Base-by-base conservation (phyloP, 2,797 vertebrate species). In the Smutsia gigantea region DNA sequence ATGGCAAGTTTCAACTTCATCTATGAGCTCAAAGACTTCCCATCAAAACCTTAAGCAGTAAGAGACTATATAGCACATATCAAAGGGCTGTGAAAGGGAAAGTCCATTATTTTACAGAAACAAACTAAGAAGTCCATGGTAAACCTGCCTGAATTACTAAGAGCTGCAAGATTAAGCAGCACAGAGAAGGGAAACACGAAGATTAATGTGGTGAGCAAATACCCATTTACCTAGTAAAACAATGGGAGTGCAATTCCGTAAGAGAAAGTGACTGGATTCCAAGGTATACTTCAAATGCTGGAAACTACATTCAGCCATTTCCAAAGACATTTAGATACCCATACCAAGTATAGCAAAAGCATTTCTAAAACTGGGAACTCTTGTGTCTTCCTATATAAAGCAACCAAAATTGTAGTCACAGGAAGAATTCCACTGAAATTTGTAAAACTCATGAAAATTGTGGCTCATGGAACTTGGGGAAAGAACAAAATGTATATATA, bases 161-260 rank as follows among this genome's bases (percentile, higher is more conserved):
- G 21, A 87, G 14, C 23, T 95, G 29, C 66, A 96, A 97, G 87
- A 93, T 75, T 49, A 94, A 93, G 64, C 53, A 96, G 37, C 34
- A 89, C 4, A 49, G 42, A 64, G 10, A 29, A 11, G 2, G 8
- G 5, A 75, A 71, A 71, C 31, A 57, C 34, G 77, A 93, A 61
- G 34, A 90, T n/a, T 55, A 82, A 66, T 46, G 12, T 82, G 25
- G 9, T 74, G 83, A 88, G 72, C 68, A 92, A 83, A 93, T n/a
- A 83, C 19, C 55, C 19, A 87, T 63, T 92, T 90, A 92, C 49
- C 63, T 93, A 96, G 75, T 66, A 93, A 93, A 97, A 91, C 68
- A 78, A 59, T 29, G 19, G n/a, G 90, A 92, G 19, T 81, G 29
- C 53, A 93, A 46, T 55, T 74, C 55, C 25, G 27, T 66, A 61